A percentile compares a stretch with the other conserved stretches of the same genome.
Evolutionary conservation across 2,797 vertebrate genomes (phyloP).

Genomic region (Phataginus tricuspis): DNA sequence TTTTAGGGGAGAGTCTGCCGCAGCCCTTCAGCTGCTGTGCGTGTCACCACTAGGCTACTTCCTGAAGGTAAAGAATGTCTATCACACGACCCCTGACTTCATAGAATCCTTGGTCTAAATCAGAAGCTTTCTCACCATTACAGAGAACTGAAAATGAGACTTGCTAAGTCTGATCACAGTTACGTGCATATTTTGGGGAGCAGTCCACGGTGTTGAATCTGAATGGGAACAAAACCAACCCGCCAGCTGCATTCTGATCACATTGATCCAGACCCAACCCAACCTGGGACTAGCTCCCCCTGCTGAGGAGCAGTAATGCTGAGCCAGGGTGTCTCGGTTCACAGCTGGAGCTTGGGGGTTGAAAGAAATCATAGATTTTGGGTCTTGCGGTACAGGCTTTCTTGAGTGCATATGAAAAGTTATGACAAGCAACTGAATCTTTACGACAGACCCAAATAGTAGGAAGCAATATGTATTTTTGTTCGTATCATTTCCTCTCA

Average conservation of each 20-base stretch:
- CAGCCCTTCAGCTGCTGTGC: not conserved
- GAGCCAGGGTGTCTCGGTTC: constrained; percentile 72
- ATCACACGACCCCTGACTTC: not conserved
- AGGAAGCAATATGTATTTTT: constrained; percentile 65
- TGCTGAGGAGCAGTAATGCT: constrained; percentile 29
- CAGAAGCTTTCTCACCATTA: not conserved
- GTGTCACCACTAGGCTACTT: not conserved
- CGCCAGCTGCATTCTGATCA: constrained; percentile 42
- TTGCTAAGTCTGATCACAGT: not conserved
- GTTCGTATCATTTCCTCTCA: constrained; percentile 64
- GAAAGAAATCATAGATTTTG: constrained; percentile 68
- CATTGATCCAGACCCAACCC: not conserved
- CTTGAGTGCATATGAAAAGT: constrained; percentile 64
- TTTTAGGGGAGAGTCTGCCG: not conserved
- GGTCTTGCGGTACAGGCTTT: constrained; percentile 69
- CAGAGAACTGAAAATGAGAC: not conserved
- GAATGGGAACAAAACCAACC: constrained; percentile 40
- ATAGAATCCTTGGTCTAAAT: not conserved
- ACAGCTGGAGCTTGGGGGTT: constrained; percentile 77
- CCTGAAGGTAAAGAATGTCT: not conserved
- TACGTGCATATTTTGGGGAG: not conserved
- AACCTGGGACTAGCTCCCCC: constrained; percentile 37
- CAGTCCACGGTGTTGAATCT: not conserved
- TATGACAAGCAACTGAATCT: constrained; percentile 65
- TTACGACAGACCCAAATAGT: constrained; percentile 71